phyloP scores from a whole-genome alignment of 2,888 invertebrate species.

The Hirtodrosophila duncani region DNA sequence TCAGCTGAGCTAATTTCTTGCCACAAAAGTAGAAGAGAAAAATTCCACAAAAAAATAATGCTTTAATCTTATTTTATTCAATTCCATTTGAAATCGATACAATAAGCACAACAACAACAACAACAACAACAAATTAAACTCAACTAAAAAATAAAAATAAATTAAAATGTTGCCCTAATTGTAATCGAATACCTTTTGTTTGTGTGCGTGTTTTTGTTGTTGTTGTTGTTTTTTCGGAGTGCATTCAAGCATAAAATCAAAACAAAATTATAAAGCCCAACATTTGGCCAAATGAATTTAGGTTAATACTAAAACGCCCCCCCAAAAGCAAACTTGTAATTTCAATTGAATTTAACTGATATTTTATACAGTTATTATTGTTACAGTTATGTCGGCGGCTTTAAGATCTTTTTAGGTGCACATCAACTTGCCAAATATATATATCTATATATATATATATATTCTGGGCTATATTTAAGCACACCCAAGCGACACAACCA shows the following conservation, averaged over 20 bases:
- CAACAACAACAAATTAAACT: constrained; percentile 1
- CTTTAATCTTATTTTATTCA: not conserved
- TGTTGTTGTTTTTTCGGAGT: not conserved
- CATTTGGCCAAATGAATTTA: constrained; percentile 3
- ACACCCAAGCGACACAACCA: constrained; percentile 29
- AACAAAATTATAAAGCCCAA: constrained; percentile 2
- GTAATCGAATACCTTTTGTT: constrained; percentile 11
- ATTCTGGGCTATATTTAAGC: constrained; percentile 6
- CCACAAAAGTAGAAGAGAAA: constrained; percentile 13
- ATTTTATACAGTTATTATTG: constrained; percentile 3
- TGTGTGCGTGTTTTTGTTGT: too few relatives aligned
- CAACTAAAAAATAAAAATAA: not conserved
- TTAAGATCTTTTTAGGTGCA: constrained; percentile 30
- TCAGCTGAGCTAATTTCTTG: constrained; percentile 13
- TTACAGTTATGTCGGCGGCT: too few relatives aligned
- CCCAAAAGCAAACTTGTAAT: too few relatives aligned
- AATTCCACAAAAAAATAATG: not conserved
- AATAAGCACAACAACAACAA: not conserved
- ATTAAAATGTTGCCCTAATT: not conserved
- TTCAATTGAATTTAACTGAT: too few relatives aligned
- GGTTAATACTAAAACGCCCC: too few relatives aligned
- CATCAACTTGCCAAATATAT: constrained; percentile 23
- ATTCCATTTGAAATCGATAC: not conserved
- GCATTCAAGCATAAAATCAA: constrained; percentile 25
- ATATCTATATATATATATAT: not conserved